Evolutionary conservation across 2,113 vertebrate genomes (phyloP).

Genomic region (Antigone vipio): DNA sequence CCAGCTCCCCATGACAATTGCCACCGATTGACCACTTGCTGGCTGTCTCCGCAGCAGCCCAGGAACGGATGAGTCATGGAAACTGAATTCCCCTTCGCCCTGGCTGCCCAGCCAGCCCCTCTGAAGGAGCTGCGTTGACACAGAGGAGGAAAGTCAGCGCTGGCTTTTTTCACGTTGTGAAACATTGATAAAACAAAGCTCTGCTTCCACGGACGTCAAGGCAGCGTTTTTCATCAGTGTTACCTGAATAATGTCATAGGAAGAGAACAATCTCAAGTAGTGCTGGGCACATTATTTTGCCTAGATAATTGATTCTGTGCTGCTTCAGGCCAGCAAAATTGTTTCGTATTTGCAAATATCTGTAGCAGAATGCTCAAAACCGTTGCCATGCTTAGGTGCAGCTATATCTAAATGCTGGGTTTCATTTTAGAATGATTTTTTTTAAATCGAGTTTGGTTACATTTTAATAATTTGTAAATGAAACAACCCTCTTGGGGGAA

Average conservation of each 20-base stretch:
- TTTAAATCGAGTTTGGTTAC: background rate
- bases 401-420: background rate
- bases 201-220: background rate
- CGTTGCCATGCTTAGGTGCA: background rate
- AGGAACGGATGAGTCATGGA: constrained; percentile 36
- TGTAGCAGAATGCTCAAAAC: background rate
- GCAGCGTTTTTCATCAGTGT: background rate
- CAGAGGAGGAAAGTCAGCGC: background rate
- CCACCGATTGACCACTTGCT: constrained; percentile 16
- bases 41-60: background rate
- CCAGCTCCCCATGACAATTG: constrained; percentile 42
- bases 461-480: background rate
- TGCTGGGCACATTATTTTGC: background rate
- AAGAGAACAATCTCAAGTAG: background rate
- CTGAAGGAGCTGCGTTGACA: background rate
- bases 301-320: background rate
- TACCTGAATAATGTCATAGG: background rate
- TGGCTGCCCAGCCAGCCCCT: background rate
- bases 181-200: background rate
- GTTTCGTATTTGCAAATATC: background rate
- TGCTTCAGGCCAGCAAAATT: background rate
- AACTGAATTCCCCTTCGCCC: background rate
- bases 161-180: background rate
- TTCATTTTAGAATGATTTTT: background rate
- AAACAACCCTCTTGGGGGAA: background rate